Evolutionary conservation across 2,888 invertebrate species (phyloP), one percentile per base, ranked within the genome.

Genomic region (Plebejus melissa): DNA sequence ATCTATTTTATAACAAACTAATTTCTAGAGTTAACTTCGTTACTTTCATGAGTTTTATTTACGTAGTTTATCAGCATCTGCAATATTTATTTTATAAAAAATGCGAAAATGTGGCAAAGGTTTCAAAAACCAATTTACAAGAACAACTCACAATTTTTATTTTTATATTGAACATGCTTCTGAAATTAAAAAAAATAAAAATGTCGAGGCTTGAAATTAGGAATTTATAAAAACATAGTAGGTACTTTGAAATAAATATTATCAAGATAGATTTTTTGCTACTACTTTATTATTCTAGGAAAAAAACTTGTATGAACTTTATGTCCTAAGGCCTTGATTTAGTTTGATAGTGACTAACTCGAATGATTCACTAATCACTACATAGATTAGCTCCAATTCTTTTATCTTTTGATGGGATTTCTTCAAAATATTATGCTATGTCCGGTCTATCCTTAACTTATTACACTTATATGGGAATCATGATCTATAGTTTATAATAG

Each of bases 101-200:
- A 28, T 58, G 9, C 6, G 28, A 11, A 65, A 32, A 65, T 16
- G 16, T 32, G 13, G 13, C 13, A 13, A 28, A 60, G 28, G 28
- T 2, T 60, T 60, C 28, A 60, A 36, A 65, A 65, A 54, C 13
- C 32, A 65, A 65, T 32, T 36, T 36, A 36, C 32, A 36, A 32
- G 32, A 32, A 65, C 65, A 65, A 65, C 32, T 36, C 32, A 65
- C 60, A 13, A 36, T 65, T 36, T 60, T 65, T 65, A 77, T 78
- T 78, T 78, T 79, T 75, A 71, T 75, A 74, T 38, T 60, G 69
- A 77, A 78, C 77, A 76, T 76, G 76, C 70, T 75, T 5, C 70
- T 60, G 38, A 74, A 76, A 75, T 74, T 65, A n/a, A 75, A 69
- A 60, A 74, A 72, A 72, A 72, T 50, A 22, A 28, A 72, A 54